These are phyloP conservation scores for Amphibalanus amphitrite DNA, from an alignment of 1,140 invertebrate species.

Conservation along the genomic window DNA sequence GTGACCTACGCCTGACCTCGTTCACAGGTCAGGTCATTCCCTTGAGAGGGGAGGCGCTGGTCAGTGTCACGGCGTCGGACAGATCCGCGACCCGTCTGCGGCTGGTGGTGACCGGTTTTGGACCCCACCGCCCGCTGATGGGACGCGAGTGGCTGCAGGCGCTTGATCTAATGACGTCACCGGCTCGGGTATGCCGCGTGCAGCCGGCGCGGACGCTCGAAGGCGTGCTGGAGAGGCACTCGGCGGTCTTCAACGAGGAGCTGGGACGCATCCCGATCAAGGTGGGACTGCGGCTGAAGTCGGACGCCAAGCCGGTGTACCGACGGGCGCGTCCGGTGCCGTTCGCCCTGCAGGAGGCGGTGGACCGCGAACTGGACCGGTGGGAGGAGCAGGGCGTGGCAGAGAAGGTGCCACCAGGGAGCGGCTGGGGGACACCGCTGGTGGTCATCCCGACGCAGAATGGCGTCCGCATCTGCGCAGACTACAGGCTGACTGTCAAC, in stretches of 20 bases:
- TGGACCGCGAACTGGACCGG: not conserved
- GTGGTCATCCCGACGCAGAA: not conserved
- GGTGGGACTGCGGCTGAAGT: not conserved
- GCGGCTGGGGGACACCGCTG: not conserved
- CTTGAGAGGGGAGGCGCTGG: too few species aligned
- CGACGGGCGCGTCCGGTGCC: not conserved
- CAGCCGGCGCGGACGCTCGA: not conserved
- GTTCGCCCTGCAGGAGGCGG: not conserved
- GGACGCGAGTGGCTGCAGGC: too few species aligned
- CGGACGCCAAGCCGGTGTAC: not conserved
- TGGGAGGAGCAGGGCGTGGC: too few species aligned
- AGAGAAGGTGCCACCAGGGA: too few species aligned
- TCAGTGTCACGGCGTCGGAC: too few species aligned
- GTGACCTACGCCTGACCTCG: too few species aligned
- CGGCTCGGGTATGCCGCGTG: too few species aligned
- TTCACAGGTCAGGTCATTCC: too few species aligned
- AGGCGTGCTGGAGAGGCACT: not conserved
- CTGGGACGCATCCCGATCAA: not conserved
- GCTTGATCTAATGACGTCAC: too few species aligned
- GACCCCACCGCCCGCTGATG: too few species aligned
- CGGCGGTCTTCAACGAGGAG: not conserved
- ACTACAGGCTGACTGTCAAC: not conserved
- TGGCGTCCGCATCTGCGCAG: not conserved
- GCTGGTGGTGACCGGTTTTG: too few species aligned
- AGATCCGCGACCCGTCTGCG: too few species aligned